Evolutionary conservation across 2,797 vertebrate species (phyloP), one percentile per base, ranked within the genome.

Genomic region (Urophycis tenuis): DNA sequence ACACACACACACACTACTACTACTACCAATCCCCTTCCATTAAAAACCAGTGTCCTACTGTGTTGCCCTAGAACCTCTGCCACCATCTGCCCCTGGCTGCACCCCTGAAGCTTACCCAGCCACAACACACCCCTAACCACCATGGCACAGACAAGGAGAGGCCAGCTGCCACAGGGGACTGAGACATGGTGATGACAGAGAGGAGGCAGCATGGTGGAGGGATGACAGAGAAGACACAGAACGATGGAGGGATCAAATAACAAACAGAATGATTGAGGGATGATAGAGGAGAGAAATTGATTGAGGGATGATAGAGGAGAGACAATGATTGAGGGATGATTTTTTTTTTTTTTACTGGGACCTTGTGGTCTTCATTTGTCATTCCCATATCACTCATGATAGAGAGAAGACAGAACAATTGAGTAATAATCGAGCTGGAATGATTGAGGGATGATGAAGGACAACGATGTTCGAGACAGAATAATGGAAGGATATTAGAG

Each of bases 1-100:
- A 49, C 41, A 49, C 41, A 49, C 41, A 49, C 41, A 49, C 15
- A 49, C 41, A 70, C 22, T 4, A 39, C 9, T 39, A 49, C 15
- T 10, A 49, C 41, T 49, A 32, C 69, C 45, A 53, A 29, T 64
- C 53, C 53, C 53, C 53, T 25, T 53, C 53, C 53, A 64, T 64
- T 64, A 64, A 64, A n/a, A 64, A 64, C 53, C 53, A 64, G 53
- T 71, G 69, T 71, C 69, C 69, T 71, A 71, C 69, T 32, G 31
- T 69, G 67, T 69, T 11, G 53, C 53, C 53, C 53, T 22, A 25
- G 53, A 64, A 64, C n/a, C 53, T 30, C 69, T 32, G 69, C 69
- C 29, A 14, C 69, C 69, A 71, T 71, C 69, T 30, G 67, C 29
- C 69, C 69, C 30, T 1, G 30, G 3, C 53, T n/a, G n/a, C 22